phyloP scores from a whole-genome alignment of 2,113 vertebrate species.

The Tachuris rubrigastra region DNA sequence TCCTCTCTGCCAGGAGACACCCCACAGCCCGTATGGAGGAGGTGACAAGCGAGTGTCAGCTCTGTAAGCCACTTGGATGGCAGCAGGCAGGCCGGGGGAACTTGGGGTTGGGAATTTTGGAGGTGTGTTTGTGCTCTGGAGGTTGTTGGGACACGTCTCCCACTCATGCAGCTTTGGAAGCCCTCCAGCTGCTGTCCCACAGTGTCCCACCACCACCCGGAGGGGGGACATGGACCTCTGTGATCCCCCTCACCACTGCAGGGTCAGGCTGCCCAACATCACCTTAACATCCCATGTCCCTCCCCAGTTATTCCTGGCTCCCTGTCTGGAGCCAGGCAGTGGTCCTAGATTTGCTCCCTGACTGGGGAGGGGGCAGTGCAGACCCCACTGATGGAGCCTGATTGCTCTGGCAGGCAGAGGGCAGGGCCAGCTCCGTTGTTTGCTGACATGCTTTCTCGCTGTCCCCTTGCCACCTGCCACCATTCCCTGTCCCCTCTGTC shows the following conservation, averaged over 20 bases:
- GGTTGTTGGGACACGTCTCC: accelerated
- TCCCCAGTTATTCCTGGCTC: neutral
- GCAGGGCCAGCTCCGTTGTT: neutral
- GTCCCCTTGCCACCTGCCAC: neutral
- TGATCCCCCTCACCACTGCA: accelerated
- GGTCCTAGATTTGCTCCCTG: neutral
- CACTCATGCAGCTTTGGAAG: neutral
- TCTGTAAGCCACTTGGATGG: neutral
- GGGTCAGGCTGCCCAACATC: neutral
- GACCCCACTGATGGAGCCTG: neutral
- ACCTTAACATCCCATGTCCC: neutral
- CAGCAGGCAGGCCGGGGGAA: accelerated
- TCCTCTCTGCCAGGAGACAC: neutral
- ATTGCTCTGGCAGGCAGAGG: neutral
- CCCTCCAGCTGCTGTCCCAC: neutral
- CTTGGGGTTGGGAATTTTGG: neutral
- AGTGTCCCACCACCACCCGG: neutral
- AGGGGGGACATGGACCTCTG: neutral
- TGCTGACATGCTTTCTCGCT: neutral
- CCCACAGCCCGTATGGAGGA: neutral
- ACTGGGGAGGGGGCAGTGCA: neutral
- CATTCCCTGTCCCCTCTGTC: neutral
- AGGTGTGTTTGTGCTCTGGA: neutral
- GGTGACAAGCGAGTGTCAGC: neutral
- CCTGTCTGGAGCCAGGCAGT: neutral